Percentiles rank a stretch among this genome's conserved stretches.
These are phyloP conservation scores for Tinamus guttatus DNA, from an alignment of 2,113 vertebrate genomes.

Conservation along the genomic window DNA sequence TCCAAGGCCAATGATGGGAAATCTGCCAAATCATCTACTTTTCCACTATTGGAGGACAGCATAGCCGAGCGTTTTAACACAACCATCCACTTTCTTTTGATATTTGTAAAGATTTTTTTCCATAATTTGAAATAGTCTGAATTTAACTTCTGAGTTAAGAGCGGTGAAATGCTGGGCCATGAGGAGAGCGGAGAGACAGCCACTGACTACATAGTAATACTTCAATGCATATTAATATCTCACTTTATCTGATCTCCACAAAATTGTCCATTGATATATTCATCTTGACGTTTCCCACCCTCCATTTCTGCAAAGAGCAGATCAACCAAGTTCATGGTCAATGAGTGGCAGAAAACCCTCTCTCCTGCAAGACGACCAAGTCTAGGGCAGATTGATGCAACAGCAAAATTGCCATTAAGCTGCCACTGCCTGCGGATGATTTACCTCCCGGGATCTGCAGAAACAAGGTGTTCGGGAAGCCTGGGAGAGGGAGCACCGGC, in stretches of 20 bases:
- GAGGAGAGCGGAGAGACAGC: not conserved
- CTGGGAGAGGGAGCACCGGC: not conserved
- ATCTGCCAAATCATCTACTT: not conserved
- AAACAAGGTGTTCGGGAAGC: not conserved
- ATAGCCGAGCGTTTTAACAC: fast-evolving
- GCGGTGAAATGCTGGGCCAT: not conserved
- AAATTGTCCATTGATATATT: not conserved
- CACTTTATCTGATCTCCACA: not conserved
- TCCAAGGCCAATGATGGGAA: not conserved
- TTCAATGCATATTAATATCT: fast-evolving
- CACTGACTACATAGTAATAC: fast-evolving
- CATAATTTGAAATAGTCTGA: not conserved
- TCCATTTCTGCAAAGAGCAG: not conserved
- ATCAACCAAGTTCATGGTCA: not conserved
- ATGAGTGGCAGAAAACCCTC: not conserved
- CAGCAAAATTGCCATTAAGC: fast-evolving
- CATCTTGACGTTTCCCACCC: not conserved
- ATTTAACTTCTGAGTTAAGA: not conserved
- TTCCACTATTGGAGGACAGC: not conserved
- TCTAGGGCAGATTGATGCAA: not conserved
- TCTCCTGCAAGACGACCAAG: not conserved
- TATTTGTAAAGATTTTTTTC: not conserved
- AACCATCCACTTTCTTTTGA: fast-evolving
- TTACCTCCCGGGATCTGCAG: slow-evolving; percentile 60
- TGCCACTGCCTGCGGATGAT: not conserved